Percentiles rank a stretch among this genome's conserved stretches.
These are phyloP conservation scores for Hystrix cristata DNA, from an alignment of 2,113 vertebrate genomes.

Conservation along the genomic window DNA sequence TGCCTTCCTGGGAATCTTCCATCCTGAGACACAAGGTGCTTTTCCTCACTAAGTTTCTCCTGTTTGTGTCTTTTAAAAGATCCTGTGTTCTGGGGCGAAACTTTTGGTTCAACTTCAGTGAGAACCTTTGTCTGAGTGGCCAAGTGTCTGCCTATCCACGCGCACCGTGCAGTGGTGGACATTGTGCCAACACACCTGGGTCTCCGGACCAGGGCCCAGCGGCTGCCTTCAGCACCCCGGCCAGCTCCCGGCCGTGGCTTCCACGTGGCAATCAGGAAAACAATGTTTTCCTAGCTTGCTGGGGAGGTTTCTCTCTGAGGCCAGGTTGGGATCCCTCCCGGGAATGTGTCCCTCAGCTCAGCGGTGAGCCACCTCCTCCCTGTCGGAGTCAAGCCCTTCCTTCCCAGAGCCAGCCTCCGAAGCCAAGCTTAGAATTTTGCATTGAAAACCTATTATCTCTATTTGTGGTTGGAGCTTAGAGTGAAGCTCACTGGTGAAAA, in stretches of 20 bases:
- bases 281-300: background rate
- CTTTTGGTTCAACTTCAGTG: conserved; percentile 45
- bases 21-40: background rate
- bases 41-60: background rate
- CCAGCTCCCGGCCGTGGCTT: background rate
- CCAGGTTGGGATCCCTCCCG: background rate
- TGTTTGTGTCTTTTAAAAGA: background rate
- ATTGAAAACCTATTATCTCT: fast-evolving
- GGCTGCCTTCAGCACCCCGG: conserved; percentile 65
- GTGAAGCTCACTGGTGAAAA: background rate
- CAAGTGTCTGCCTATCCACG: fast-evolving
- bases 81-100: conserved; percentile 34
- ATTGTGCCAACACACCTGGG: fast-evolving
- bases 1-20: fast-evolving
- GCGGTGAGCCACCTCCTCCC: background rate
- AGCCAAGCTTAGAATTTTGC: background rate
- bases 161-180: fast-evolving
- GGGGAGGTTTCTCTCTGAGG: background rate
- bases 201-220: fast-evolving
- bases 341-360: background rate
- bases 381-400: fast-evolving
- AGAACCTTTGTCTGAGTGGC: background rate
- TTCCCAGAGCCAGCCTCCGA: background rate
- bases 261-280: fast-evolving
- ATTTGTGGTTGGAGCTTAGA: background rate